phyloP scores from a whole-genome alignment of 2,113 vertebrate genomes.

The Nothocercus nigrocapillus region DNA sequence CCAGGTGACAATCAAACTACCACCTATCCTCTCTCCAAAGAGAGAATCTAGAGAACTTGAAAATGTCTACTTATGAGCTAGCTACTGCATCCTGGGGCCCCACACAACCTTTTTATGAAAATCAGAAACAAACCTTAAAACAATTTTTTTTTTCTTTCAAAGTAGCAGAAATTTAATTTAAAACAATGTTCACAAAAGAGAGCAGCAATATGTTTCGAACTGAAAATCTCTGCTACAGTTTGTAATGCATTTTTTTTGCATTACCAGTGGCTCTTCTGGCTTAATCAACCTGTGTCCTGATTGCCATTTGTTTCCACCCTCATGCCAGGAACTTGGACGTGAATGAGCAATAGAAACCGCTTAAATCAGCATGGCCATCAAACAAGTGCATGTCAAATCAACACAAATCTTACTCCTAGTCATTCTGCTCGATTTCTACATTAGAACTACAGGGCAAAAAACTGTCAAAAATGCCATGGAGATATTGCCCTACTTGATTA shows the following conservation, averaged over 20 bases:
- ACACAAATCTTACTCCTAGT: background rate
- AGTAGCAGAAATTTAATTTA: background rate
- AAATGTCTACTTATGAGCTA: background rate
- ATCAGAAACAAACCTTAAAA: background rate
- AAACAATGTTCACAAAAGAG: background rate
- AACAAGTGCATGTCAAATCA: slow-evolving; percentile 36
- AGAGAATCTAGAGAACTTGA: background rate
- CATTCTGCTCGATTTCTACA: background rate
- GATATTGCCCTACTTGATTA: background rate
- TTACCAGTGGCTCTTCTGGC: slow-evolving; percentile 28
- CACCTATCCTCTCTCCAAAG: background rate
- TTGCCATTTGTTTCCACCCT: slow-evolving; percentile 46
- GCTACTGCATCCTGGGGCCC: background rate
- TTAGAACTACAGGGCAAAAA: background rate
- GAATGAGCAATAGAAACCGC: slow-evolving; percentile 50
- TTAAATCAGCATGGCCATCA: slow-evolving; percentile 50
- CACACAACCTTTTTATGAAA: background rate
- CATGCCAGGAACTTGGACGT: slow-evolving; percentile 18
- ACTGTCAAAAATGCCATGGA: background rate
- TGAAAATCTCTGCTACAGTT: background rate
- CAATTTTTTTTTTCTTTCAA: background rate
- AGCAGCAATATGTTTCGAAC: background rate
- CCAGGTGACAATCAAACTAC: background rate
- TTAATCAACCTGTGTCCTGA: background rate
- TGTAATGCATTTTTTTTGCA: slow-evolving; percentile 56